Percentiles rank a stretch among this genome's conserved stretches.
Conservation (phyloP, 2,888 invertebrate genomes). For the Volucella bombylans region DNA sequence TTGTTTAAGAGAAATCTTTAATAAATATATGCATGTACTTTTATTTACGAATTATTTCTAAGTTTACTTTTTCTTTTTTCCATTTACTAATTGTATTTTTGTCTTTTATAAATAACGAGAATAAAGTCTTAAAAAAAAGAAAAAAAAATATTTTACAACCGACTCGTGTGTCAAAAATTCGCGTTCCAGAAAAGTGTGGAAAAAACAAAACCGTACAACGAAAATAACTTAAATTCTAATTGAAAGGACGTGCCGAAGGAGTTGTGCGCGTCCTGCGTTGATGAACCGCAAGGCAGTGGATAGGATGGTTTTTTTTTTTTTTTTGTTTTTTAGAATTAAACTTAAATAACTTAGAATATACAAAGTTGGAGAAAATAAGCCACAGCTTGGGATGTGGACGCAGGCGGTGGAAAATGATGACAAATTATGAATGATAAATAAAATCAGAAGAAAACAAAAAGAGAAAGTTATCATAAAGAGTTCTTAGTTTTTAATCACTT, state of each 20-base stretch:
- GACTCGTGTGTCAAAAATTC: conserved; percentile 22
- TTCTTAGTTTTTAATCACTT: conserved; percentile 80
- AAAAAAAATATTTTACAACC: conserved; percentile 63
- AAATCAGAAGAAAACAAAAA: too few relatives aligned
- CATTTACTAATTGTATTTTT: conserved; percentile 39
- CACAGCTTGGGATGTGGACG: conserved; percentile 22
- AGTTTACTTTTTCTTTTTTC: conserved; percentile 14
- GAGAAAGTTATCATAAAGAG: too few relatives aligned
- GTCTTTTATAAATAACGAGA: conserved; percentile 17
- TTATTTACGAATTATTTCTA: conserved; percentile 43
- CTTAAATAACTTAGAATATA: conserved; percentile 68
- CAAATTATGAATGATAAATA: conserved; percentile 15
- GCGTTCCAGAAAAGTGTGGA: not conserved
- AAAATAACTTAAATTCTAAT: conserved; percentile 14
- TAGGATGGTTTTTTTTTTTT: conserved; percentile 28
- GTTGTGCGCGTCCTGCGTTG: conserved; percentile 16
- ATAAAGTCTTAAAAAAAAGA: not conserved
- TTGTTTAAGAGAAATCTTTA: conserved; percentile 35
- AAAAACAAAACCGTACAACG: not conserved
- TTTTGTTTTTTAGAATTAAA: conserved; percentile 24
- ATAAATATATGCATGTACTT: conserved; percentile 54
- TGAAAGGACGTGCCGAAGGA: conserved; percentile 3
- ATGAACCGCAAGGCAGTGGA: conserved; percentile 63
- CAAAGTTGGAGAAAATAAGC: conserved; percentile 48
- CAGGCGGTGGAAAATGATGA: conserved; percentile 19